Evolutionary conservation across 2,888 invertebrate genomes (phyloP).

Genomic region (Cryptocheilus praepositus): DNA sequence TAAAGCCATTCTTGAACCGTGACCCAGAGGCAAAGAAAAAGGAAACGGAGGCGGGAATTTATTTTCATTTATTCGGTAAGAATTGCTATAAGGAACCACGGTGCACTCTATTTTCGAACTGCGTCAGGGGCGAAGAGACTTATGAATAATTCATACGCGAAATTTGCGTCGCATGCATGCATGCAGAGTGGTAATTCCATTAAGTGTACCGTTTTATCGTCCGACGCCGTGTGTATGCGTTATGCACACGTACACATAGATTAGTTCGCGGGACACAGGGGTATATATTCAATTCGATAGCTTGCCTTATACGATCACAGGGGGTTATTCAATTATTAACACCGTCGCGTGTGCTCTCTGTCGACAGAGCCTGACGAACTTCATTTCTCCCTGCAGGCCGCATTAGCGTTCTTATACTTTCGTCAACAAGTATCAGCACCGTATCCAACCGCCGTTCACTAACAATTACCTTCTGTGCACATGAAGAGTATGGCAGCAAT

Average conservation of each 20-base stretch:
- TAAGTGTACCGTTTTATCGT: slow-evolving; percentile 49
- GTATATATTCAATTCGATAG: too few relatives aligned
- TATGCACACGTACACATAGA: too few relatives aligned
- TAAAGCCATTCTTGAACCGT: too few relatives aligned
- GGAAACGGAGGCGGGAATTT: not conserved
- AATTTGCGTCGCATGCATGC: slow-evolving; percentile 56
- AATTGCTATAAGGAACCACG: too few relatives aligned
- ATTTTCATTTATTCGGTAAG: too few relatives aligned
- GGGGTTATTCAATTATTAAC: too few relatives aligned
- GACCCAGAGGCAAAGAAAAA: not conserved
- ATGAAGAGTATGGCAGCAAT: slow-evolving; percentile 73
- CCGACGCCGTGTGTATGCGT: slow-evolving; percentile 12
- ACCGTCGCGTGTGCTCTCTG: too few relatives aligned
- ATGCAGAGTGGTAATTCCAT: slow-evolving; percentile 52
- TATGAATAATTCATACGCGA: slow-evolving; percentile 56
- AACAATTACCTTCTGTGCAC: slow-evolving; percentile 71
- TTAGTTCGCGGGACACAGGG: not conserved
- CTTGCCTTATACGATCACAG: too few relatives aligned
- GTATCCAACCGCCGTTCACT: too few relatives aligned
- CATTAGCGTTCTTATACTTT: too few relatives aligned
- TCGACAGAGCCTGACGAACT: not conserved
- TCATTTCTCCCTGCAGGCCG: not conserved
- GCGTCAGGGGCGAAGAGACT: slow-evolving; percentile 29
- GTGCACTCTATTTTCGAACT: slow-evolving; percentile 1
- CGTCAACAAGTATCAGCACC: too few relatives aligned